phyloP scores from a whole-genome alignment of 1,140 invertebrate species.

The Apis cerana region DNA sequence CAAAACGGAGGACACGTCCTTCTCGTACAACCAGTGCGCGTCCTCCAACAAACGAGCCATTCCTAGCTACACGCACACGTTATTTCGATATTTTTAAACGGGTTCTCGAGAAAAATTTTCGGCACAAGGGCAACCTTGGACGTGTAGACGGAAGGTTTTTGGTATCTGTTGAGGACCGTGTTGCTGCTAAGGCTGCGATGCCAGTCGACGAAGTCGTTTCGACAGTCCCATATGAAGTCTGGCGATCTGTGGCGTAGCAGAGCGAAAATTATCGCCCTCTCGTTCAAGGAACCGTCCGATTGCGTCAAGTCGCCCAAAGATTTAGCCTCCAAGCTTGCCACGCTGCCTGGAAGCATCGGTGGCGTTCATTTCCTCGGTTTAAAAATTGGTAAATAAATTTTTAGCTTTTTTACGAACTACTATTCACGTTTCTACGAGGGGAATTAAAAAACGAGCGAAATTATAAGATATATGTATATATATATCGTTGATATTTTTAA shows the following conservation, averaged over 20 bases:
- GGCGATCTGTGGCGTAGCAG: conserved; percentile 66
- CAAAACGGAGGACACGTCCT: conserved; percentile 82
- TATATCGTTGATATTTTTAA: conserved; percentile 18
- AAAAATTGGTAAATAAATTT: no score
- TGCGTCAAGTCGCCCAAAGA: conserved; percentile 71
- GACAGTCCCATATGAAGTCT: conserved; percentile 77
- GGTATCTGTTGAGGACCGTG: conserved; percentile 72
- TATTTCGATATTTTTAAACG: no score
- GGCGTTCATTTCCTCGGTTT: background rate
- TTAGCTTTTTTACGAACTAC: background rate
- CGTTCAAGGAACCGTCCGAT: conserved; percentile 70
- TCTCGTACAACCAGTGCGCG: conserved; percentile 83
- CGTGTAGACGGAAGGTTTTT: conserved; percentile 74
- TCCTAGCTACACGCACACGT: conserved; percentile 76
- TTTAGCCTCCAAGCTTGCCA: conserved; percentile 64
- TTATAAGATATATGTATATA: no score
- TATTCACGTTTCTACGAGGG: background rate
- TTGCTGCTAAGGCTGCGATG: conserved; percentile 62
- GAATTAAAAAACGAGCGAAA: no score
- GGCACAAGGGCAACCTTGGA: no score
- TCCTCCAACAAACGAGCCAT: conserved; percentile 84
- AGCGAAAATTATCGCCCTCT: conserved; percentile 71
- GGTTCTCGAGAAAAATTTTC: background rate
- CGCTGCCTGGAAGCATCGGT: conserved; percentile 53
- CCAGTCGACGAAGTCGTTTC: conserved; percentile 77